A percentile compares a stretch with the other conserved stretches of the same genome.
Evolutionary conservation across 2,113 vertebrate genomes (phyloP).

Genomic region (Pseudorasbora parva): DNA sequence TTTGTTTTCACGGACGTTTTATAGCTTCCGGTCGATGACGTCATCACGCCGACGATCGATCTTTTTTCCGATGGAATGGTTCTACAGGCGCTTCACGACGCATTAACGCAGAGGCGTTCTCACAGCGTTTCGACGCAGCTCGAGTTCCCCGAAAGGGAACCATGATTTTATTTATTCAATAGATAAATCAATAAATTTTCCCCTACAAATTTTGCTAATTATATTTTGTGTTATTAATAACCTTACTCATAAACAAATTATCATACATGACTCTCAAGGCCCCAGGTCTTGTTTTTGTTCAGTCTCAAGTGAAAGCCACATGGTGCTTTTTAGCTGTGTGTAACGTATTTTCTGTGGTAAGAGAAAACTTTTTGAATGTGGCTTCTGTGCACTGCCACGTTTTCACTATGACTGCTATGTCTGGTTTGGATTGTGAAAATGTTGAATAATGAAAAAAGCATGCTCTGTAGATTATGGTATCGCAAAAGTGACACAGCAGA

Average conservation of each 20-base stretch:
- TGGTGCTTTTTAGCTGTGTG: constrained; percentile 21
- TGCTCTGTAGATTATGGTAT: background rate
- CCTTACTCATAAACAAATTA: background rate
- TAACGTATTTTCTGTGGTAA: constrained; percentile 62
- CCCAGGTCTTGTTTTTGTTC: background rate
- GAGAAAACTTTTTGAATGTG: constrained; percentile 43
- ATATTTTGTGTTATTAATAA: background rate
- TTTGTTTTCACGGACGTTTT: too few species aligned
- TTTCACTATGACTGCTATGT: constrained; percentile 59
- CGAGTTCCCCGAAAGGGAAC: too few species aligned
- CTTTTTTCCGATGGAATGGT: too few species aligned
- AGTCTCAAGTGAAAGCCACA: constrained; percentile 22
- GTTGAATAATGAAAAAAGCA: constrained; percentile 25
- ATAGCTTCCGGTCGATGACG: too few species aligned
- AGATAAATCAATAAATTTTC: background rate
- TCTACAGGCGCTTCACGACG: too few species aligned
- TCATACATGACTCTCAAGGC: background rate
- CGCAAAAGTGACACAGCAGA: constrained; percentile 61
- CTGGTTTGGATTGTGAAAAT: background rate
- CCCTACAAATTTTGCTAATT: background rate
- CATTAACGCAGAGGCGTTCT: too few species aligned
- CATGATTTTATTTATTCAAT: too few species aligned
- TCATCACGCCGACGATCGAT: too few species aligned
- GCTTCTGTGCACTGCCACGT: constrained; percentile 33
- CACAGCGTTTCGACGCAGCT: too few species aligned